Conservation (phyloP, 2,888 invertebrate species). For the Diarsia rubi region DNA sequence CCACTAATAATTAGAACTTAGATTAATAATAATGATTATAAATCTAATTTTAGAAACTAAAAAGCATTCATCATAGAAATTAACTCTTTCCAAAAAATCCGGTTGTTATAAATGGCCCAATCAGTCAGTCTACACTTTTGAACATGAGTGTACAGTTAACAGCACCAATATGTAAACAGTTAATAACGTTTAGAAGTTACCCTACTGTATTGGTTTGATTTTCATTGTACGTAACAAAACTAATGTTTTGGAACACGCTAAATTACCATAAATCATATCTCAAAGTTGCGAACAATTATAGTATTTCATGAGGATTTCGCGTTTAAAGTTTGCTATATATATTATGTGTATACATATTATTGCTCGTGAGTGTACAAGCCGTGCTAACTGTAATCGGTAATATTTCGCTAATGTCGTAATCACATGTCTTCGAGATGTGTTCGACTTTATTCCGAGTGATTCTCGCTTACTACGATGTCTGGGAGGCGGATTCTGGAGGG, state of each 20-base stretch:
- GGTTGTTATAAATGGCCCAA: constrained; percentile 51
- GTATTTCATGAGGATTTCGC: too few species aligned
- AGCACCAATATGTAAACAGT: too few species aligned
- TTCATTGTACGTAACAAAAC: too few species aligned
- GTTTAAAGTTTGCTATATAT: too few species aligned
- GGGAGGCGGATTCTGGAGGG: constrained; percentile 39
- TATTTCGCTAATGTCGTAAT: constrained; percentile 55
- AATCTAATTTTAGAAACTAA: constrained; percentile 10
- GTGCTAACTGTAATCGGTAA: constrained; percentile 49
- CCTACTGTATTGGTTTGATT: too few species aligned
- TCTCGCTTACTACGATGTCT: constrained; percentile 24
- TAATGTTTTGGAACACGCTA: too few species aligned
- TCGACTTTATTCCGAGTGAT: constrained; percentile 34
- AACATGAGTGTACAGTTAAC: constrained; percentile 21
- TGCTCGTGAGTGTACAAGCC: background rate
- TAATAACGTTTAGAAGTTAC: too few species aligned
- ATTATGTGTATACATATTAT: too few species aligned
- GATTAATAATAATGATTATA: constrained; percentile 17
- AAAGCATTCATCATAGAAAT: constrained; percentile 40
- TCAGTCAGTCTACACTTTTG: constrained; percentile 27
- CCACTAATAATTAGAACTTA: background rate
- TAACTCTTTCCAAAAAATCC: constrained; percentile 44
- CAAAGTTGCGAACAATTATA: too few species aligned
- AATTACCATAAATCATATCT: too few species aligned
- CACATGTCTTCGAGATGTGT: constrained; percentile 40